phyloP scores from a whole-genome alignment of 1,140 invertebrate species.

The Drosophila murphyi region DNA sequence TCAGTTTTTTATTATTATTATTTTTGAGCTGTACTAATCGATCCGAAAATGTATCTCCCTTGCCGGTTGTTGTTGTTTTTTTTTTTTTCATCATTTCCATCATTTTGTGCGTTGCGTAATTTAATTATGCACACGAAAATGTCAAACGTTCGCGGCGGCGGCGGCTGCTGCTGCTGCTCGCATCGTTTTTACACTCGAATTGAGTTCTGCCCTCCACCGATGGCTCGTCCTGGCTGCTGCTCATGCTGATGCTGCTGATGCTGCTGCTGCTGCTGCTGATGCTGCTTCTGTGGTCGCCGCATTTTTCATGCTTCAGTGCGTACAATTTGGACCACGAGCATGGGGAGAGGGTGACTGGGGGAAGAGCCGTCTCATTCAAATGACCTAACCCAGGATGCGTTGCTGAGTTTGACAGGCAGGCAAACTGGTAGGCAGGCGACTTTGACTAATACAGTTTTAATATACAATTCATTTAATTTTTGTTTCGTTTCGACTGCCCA shows the following conservation, averaged over 20 bases:
- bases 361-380: constrained; percentile 65
- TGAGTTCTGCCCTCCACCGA: constrained; percentile 52
- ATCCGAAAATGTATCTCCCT: constrained; percentile 12
- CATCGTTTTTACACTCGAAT: constrained; percentile 78
- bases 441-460: constrained; percentile 73
- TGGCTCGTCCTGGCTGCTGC: constrained; percentile 9
- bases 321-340: constrained; percentile 55
- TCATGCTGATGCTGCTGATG: neutral
- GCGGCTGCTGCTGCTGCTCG: constrained; percentile 48
- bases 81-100: neutral
- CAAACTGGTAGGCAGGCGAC: constrained; percentile 12
- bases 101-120: constrained; percentile 60
- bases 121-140: constrained; percentile 78
- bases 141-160: constrained; percentile 66
- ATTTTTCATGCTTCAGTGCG: constrained; percentile 77
- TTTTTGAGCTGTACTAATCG: constrained; percentile 16
- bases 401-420: constrained; percentile 71
- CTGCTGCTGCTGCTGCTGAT: constrained; percentile 13
- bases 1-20: neutral
- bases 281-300: constrained; percentile 52
- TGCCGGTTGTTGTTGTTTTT: neutral
- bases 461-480: constrained; percentile 60
- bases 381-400: constrained; percentile 71
- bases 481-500: constrained; percentile 54
- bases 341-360: neutral